A percentile compares a stretch with the other conserved stretches of the same genome.
Evolutionary conservation across 2,888 invertebrate genomes (phyloP).

Genomic region (Mamestra brassicae): DNA sequence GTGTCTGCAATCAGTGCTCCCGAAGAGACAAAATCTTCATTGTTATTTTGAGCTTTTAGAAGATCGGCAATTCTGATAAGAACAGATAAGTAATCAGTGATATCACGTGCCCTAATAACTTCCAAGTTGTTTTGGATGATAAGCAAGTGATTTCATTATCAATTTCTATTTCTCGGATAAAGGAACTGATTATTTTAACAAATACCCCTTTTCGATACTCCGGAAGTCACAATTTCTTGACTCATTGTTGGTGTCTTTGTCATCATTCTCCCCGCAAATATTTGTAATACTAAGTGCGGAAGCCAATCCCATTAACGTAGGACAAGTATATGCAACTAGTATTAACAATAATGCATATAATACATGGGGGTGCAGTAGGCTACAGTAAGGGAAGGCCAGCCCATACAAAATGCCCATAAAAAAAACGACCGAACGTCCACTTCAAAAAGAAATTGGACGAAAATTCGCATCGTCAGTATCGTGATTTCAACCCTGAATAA

Average conservation of each 20-base stretch:
- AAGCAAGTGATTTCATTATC: slow-evolving; percentile 43
- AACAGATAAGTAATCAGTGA: slow-evolving; percentile 41
- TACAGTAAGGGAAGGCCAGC: too few species aligned
- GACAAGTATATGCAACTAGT: too few species aligned
- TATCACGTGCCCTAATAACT: slow-evolving; percentile 34
- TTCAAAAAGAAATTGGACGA: too few species aligned
- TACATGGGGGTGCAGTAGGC: too few species aligned
- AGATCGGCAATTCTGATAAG: slow-evolving; percentile 35
- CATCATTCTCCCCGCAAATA: not conserved
- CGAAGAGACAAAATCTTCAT: slow-evolving; percentile 16
- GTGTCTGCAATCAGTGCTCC: slow-evolving; percentile 19
- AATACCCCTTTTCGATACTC: not conserved
- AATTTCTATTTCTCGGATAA: slow-evolving; percentile 16
- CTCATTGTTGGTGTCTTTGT: not conserved
- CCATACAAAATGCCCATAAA: too few species aligned
- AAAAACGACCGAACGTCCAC: too few species aligned
- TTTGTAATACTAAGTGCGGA: not conserved
- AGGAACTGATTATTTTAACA: slow-evolving; percentile 30
- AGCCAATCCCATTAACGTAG: too few species aligned
- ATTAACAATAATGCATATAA: too few species aligned
- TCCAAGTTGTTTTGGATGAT: slow-evolving; percentile 33
- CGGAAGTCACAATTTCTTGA: not conserved
- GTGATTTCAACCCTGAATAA: too few species aligned
- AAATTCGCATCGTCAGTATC: too few species aligned
- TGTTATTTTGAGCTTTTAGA: slow-evolving; percentile 39